These are phyloP conservation scores for Centropus bengalensis DNA, from an alignment of 2,113 vertebrate genomes.

Conservation along the genomic window DNA sequence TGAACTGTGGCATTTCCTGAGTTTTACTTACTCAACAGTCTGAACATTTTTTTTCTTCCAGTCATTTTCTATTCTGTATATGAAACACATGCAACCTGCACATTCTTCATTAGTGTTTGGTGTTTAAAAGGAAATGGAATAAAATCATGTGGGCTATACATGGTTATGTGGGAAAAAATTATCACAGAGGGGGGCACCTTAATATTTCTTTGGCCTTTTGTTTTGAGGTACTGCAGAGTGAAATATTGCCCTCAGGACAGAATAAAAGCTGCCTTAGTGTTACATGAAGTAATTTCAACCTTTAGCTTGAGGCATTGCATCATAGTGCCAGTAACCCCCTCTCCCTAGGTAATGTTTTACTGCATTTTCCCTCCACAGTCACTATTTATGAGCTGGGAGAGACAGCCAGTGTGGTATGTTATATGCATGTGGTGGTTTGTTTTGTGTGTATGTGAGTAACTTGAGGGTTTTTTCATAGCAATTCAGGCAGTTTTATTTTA, in stretches of 20 bases:
- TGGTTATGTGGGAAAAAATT: background rate
- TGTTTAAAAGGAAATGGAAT: constrained; percentile 5
- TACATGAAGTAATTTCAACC: background rate
- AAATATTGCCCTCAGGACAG: constrained; percentile 6
- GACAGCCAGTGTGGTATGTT: background rate
- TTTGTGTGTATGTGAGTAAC: background rate
- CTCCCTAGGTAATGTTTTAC: constrained; percentile 4
- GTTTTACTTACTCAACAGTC: background rate
- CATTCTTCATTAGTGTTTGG: background rate
- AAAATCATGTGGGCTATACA: background rate
- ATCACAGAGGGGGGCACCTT: background rate
- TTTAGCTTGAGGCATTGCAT: background rate
- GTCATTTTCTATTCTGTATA: constrained; percentile 6
- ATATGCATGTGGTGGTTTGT: background rate
- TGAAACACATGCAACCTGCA: constrained; percentile 15
- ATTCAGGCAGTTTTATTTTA: constrained; percentile 6
- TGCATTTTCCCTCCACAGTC: background rate
- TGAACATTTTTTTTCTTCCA: background rate
- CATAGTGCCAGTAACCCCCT: background rate
- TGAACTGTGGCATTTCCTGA: constrained; percentile 47
- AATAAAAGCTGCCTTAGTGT: background rate
- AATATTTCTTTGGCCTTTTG: background rate
- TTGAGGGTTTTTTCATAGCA: constrained; percentile 11
- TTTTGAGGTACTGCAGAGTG: background rate
- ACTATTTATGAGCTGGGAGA: background rate